A percentile compares a stretch with the other conserved stretches of the same genome.
Evolutionary conservation across 2,797 vertebrate species (phyloP).

Genomic region (Echeneis naucrates): DNA sequence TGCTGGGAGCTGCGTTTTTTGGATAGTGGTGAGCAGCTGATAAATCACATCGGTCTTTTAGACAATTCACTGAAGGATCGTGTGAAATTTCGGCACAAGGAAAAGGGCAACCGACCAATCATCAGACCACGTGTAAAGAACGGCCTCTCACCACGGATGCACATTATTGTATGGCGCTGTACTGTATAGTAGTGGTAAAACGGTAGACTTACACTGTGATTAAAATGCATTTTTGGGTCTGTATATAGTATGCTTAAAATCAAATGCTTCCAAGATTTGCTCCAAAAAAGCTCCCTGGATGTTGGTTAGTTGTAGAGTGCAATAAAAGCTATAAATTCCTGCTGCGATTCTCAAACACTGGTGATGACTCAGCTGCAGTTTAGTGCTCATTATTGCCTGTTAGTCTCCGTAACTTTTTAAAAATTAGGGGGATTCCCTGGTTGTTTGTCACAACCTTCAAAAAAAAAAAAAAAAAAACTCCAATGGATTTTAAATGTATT

Average conservation of each 20-base stretch:
- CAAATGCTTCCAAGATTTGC: conserved; percentile 19
- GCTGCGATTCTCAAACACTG: conserved; percentile 13
- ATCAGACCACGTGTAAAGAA: conserved; percentile 24
- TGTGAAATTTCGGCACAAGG: neutral
- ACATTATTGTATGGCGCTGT: neutral
- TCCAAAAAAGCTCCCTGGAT: conserved; percentile 39
- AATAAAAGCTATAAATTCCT: conserved; percentile 38
- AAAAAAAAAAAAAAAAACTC: conserved; percentile 3
- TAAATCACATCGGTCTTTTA: neutral
- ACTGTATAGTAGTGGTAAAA: neutral
- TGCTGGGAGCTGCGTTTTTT: neutral
- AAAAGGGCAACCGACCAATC: neutral
- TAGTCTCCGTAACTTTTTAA: conserved; percentile 14
- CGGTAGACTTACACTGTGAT: conserved; percentile 1
- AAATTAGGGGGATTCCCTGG: conserved; percentile 34
- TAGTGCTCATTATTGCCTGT: conserved; percentile 48
- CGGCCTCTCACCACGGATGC: neutral
- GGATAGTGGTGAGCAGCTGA: conserved; percentile 18
- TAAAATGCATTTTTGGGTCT: conserved; percentile 15
- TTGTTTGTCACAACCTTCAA: conserved; percentile 17
- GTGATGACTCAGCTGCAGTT: conserved; percentile 27
- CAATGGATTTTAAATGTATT: conserved; percentile 7
- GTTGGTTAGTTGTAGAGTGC: conserved; percentile 35
- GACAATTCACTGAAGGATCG: conserved; percentile 15
- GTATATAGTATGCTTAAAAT: conserved; percentile 15